Percentiles rank a stretch among this genome's conserved stretches.
Evolutionary conservation across 2,113 vertebrate genomes (phyloP).

Genomic region (Burhinus bistriatus): DNA sequence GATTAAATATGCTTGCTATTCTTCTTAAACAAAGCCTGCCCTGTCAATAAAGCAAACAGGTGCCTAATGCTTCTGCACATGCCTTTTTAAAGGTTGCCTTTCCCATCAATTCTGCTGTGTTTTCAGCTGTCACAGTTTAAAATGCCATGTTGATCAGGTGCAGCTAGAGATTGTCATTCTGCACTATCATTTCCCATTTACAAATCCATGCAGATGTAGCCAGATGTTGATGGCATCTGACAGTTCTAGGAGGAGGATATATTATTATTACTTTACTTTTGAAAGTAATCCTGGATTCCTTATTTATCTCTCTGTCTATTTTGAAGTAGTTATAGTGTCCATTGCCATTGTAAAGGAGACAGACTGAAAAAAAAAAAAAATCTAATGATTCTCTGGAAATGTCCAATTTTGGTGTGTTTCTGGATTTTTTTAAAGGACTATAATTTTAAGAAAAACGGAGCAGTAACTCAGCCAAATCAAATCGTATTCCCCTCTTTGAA

Average conservation of each 20-base stretch:
- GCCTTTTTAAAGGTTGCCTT: conserved; percentile 21
- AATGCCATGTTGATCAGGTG: neutral
- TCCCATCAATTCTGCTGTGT: neutral
- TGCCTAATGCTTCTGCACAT: conserved; percentile 20
- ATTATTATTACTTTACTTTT: neutral
- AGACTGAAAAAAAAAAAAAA: neutral
- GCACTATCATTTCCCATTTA: neutral
- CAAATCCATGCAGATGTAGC: neutral
- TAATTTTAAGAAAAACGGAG: neutral
- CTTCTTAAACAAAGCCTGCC: conserved; percentile 19
- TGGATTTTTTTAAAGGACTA: neutral
- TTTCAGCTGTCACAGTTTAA: conserved; percentile 32
- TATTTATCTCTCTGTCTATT: neutral
- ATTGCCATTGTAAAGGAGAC: neutral
- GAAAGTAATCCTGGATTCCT: neutral
- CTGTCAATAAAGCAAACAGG: conserved; percentile 44
- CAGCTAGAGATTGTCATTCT: neutral
- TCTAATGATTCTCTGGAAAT: neutral
- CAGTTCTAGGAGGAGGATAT: neutral
- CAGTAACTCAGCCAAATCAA: neutral
- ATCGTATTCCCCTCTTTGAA: neutral
- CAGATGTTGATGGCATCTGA: neutral
- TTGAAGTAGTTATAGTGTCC: neutral
- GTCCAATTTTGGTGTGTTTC: neutral
- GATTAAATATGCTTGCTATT: conserved; percentile 49